Base-by-base conservation (phyloP, 2,888 invertebrate species). In the Hydriomena furcata region DNA sequence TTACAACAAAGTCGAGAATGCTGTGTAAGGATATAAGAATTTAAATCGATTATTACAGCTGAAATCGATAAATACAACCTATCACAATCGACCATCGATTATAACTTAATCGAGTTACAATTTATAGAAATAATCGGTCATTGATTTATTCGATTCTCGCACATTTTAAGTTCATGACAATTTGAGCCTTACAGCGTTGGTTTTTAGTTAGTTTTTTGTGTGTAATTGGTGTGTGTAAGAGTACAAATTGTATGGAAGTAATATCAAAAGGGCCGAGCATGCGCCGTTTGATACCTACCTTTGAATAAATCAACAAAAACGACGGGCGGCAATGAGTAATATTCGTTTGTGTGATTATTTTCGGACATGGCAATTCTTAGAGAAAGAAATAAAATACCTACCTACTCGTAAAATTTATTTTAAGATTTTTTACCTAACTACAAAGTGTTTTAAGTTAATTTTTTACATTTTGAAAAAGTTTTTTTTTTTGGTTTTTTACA, bases 231-330 rank as follows among this genome's bases (percentile, higher is more conserved):
- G 49, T 61, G 58, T 71, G 76, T 75, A 73, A 70, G 72, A 71
- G 69, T 79, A 87, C 84, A 86, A 88, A 82, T 89, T 86, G 82
- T 85, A 82, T 78, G 79, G 75, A 74, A 73, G 79, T 79, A 75
- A 71, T 84, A 86, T 85, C 82, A 87, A 87, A n/a, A 86, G 84
- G 66, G 67, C 70, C 70, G 78, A 61, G 75, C 76, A 68, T 74
- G 76, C 83, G 79, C 76, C 74, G 80, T 81, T 78, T 80, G 82
- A 79, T 82, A 81, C 77, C 71, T 74, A 79, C 76, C 76, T 82
- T 81, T 83, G 84, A 84, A 90, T 90, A 90, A 90, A 90, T 90
- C 89, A 89, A 86, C 87, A 82, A 85, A 85, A 88, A 79, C 88
- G 82, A 84, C 89, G 84, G 88, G 85, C 71, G 84, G 83, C 79